Conservation (phyloP, 2,888 invertebrate genomes). For the Sipha maydis region DNA sequence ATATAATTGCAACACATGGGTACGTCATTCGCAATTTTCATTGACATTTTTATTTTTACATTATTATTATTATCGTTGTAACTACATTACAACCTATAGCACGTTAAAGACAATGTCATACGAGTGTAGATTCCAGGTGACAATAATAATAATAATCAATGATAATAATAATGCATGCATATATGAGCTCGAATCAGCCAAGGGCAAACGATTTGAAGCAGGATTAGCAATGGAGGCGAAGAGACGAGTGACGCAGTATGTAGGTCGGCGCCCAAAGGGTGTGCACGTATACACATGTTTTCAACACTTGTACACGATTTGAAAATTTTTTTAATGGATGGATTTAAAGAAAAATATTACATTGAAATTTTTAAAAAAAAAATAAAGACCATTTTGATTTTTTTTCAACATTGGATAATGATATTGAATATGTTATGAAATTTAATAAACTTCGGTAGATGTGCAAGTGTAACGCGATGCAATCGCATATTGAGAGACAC, state of each 20-base stretch:
- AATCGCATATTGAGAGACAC: background rate
- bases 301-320: background rate
- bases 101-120: background rate
- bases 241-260: background rate
- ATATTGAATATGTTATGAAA: background rate
- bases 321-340: background rate
- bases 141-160: slow-evolving; percentile 11
- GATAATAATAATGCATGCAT: slow-evolving; percentile 18
- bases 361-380: background rate
- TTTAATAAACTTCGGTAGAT: background rate
- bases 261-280: slow-evolving; percentile 46
- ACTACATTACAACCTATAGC: background rate
- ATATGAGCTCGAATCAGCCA: slow-evolving; percentile 7
- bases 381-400: background rate
- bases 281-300: background rate
- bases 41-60: slow-evolving; percentile 4
- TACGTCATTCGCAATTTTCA: slow-evolving; percentile 38
- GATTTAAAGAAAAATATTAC: background rate
- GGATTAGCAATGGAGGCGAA: background rate
- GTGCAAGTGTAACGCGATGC: background rate
- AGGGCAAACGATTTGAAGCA: slow-evolving; percentile 28
- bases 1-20: slow-evolving; percentile 32
- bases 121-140: background rate
- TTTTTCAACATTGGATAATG: background rate
- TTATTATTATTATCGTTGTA: slow-evolving; percentile 17